Conservation (phyloP, 2,113 vertebrate species). For the Falco punctatus region DNA sequence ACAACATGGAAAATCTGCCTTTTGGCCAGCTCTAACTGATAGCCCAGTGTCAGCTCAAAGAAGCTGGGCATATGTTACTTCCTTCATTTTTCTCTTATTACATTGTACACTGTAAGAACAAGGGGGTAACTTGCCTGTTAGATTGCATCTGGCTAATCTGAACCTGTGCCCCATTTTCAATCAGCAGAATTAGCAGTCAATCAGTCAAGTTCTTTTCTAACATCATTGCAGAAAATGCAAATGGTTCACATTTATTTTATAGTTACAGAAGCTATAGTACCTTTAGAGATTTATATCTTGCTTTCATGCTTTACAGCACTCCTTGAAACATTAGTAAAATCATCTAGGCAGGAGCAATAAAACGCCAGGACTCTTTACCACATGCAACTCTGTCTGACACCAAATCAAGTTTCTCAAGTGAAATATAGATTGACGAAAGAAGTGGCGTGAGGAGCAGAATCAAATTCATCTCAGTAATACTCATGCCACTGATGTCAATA, state of each 20-base stretch:
- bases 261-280: not conserved
- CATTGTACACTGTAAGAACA: not conserved
- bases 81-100: not conserved
- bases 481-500: constrained; percentile 23
- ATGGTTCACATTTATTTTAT: not conserved
- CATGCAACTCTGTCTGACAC: constrained; percentile 37
- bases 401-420: constrained; percentile 48
- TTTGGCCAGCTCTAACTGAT: constrained; percentile 47
- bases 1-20: not conserved
- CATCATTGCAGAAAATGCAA: constrained; percentile 36
- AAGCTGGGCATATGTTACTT: not conserved
- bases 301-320: constrained; percentile 46
- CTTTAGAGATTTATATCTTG: constrained; percentile 48
- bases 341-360: constrained; percentile 44
- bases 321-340: constrained; percentile 59
- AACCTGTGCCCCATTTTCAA: not conserved
- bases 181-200: constrained; percentile 35
- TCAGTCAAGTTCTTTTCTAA: constrained; percentile 30
- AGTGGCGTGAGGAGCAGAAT: not conserved
- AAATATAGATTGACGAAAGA: constrained; percentile 41
- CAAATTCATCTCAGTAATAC: constrained; percentile 23
- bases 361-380: constrained; percentile 35
- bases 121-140: not conserved
- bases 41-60: constrained; percentile 12
- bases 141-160: not conserved